phyloP scores from a whole-genome alignment of 2,113 vertebrate genomes.

The Phrynosoma platyrhinos region DNA sequence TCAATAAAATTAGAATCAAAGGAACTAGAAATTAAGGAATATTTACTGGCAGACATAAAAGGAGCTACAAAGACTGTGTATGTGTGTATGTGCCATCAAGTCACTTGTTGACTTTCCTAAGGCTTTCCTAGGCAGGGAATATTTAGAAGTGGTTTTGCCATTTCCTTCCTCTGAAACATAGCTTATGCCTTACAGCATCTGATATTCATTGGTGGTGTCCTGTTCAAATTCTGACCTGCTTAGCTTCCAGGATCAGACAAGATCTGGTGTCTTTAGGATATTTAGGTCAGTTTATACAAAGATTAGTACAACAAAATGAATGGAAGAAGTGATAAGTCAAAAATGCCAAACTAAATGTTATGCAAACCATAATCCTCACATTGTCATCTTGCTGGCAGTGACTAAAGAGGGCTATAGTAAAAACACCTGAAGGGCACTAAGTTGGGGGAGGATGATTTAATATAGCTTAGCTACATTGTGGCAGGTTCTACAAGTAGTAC shows the following conservation, averaged over 20 bases:
- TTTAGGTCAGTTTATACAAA: too few relatives aligned
- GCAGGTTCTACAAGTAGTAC: not conserved
- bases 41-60: not conserved
- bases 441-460: not conserved
- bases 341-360: not conserved
- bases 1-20: not conserved
- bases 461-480: not conserved
- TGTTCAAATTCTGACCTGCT: too few relatives aligned
- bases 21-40: not conserved
- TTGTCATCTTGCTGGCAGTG: not conserved
- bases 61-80: not conserved
- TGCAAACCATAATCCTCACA: not conserved
- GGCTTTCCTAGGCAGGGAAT: too few relatives aligned
- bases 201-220: too few relatives aligned
- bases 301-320: not conserved
- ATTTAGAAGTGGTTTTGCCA: too few relatives aligned
- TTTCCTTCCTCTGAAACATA: too few relatives aligned
- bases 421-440: not conserved
- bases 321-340: not conserved
- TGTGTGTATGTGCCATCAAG: too few relatives aligned
- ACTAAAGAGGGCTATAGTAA: not conserved
- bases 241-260: too few relatives aligned
- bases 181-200: too few relatives aligned
- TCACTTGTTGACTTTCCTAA: too few relatives aligned
- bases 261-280: too few relatives aligned